Evolutionary conservation across 1,140 invertebrate genomes (phyloP).

Genomic region (Drosophila erecta): DNA sequence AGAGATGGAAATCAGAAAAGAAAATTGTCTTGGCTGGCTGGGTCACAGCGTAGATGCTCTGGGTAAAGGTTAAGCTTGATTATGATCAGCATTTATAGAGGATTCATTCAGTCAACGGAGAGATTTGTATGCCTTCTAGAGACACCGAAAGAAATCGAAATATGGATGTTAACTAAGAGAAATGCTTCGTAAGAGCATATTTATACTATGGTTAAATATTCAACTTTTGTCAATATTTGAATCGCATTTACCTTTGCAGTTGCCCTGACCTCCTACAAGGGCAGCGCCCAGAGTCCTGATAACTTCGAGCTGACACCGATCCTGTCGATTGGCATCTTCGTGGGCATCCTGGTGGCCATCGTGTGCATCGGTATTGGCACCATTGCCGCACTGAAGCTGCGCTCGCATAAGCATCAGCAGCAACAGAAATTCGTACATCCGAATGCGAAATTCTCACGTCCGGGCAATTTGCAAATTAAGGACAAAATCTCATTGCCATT

Average conservation of each 20-base stretch:
- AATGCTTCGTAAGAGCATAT: neutral
- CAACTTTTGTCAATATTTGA: conserved; percentile 1
- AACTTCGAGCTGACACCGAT: conserved; percentile 90
- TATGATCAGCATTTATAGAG: conserved; percentile 24
- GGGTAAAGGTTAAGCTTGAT: conserved; percentile 20
- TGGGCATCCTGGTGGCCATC: conserved; percentile 89
- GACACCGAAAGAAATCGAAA: neutral
- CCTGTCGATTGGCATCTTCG: conserved; percentile 88
- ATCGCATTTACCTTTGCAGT: conserved; percentile 47
- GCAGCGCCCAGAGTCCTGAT: conserved; percentile 85
- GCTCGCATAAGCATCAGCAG: conserved; percentile 86
- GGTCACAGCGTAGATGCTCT: conserved; percentile 26
- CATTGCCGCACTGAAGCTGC: conserved; percentile 89
- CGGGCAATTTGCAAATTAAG: conserved; percentile 88
- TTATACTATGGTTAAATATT: neutral
- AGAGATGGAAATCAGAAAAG: conserved; percentile 42
- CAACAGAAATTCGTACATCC: conserved; percentile 81
- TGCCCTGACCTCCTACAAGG: conserved; percentile 85
- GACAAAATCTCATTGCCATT: conserved; percentile 88
- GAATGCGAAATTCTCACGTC: conserved; percentile 85
- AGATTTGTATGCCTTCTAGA: neutral
- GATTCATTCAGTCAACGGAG: neutral
- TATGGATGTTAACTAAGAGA: too few species aligned
- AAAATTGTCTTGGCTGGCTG: conserved; percentile 30
- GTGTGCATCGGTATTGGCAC: conserved; percentile 89